Percentiles rank a stretch among this genome's conserved stretches.
Conservation (phyloP, 2,797 vertebrate species). For the Sebastes oblongus region DNA sequence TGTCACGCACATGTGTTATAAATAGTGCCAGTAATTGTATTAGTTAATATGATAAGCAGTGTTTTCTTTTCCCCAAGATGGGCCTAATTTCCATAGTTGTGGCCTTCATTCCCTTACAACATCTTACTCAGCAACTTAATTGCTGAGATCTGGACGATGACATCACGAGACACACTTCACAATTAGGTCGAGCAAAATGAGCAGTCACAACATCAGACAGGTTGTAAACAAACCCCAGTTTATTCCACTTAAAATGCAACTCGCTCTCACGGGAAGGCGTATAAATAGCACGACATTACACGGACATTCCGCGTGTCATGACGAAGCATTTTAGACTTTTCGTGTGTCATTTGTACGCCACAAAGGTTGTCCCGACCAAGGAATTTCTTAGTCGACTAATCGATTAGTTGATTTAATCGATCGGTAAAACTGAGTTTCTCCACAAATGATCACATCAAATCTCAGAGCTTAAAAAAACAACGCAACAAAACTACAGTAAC, state of each 20-base stretch:
- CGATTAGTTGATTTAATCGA: too few relatives aligned
- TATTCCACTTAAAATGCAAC: not conserved
- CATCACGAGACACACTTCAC: not conserved
- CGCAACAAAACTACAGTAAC: too few relatives aligned
- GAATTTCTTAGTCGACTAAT: too few relatives aligned
- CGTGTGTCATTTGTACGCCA: too few relatives aligned
- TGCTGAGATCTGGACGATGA: not conserved
- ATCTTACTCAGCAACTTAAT: not conserved
- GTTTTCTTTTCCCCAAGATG: not conserved
- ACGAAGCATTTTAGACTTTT: too few relatives aligned
- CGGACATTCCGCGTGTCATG: fast-evolving
- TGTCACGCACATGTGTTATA: not conserved
- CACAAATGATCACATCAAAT: too few relatives aligned
- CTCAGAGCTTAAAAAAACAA: too few relatives aligned
- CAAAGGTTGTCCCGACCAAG: too few relatives aligned
- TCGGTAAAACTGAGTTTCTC: too few relatives aligned
- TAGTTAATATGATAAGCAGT: not conserved
- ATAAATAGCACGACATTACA: too few relatives aligned
- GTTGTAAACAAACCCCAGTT: not conserved
- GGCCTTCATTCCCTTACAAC: not conserved
- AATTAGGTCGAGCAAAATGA: not conserved
- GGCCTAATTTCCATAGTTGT: not conserved
- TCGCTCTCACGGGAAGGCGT: too few relatives aligned
- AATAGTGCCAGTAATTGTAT: not conserved
- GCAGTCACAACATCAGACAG: not conserved